Conservation (phyloP, 2,888 invertebrate species). For the Anodontia alba region DNA sequence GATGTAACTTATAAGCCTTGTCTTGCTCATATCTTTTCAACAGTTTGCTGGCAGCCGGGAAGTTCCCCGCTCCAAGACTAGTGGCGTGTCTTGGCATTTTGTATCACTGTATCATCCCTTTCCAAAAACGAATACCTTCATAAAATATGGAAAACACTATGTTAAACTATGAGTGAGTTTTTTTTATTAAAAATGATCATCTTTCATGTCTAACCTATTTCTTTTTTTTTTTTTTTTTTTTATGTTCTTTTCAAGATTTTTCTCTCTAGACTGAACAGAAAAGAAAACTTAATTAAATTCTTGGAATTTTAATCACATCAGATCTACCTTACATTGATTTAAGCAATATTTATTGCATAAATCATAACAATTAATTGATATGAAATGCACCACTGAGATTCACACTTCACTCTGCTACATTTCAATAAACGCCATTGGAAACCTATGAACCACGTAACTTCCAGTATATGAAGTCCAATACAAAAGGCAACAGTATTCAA, state of each 20-base stretch:
- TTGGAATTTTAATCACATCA: too few relatives aligned
- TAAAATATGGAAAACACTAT: neutral
- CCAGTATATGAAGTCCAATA: neutral
- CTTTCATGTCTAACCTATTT: too few relatives aligned
- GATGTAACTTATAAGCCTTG: constrained; percentile 68
- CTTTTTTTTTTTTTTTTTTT: too few relatives aligned
- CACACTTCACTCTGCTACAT: neutral
- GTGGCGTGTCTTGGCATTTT: constrained; percentile 56
- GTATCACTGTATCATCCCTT: neutral
- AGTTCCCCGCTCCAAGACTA: constrained; percentile 55
- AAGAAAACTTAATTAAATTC: too few relatives aligned
- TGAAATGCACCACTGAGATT: neutral
- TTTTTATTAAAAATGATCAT: too few relatives aligned
- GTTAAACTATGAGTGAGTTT: neutral
- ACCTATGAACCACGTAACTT: neutral
- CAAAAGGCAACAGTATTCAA: neutral
- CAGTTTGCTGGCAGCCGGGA: constrained; percentile 74
- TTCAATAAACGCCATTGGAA: neutral
- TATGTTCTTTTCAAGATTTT: too few relatives aligned
- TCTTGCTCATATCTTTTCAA: constrained; percentile 76
- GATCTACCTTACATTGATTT: too few relatives aligned
- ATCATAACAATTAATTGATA: constrained; percentile 10
- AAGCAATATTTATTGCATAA: too few relatives aligned
- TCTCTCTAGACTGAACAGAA: too few relatives aligned
- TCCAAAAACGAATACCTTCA: neutral